These are phyloP conservation scores for Platorchestia sp. DNA, from an alignment of 1,140 invertebrate species.

Conservation along the genomic window DNA sequence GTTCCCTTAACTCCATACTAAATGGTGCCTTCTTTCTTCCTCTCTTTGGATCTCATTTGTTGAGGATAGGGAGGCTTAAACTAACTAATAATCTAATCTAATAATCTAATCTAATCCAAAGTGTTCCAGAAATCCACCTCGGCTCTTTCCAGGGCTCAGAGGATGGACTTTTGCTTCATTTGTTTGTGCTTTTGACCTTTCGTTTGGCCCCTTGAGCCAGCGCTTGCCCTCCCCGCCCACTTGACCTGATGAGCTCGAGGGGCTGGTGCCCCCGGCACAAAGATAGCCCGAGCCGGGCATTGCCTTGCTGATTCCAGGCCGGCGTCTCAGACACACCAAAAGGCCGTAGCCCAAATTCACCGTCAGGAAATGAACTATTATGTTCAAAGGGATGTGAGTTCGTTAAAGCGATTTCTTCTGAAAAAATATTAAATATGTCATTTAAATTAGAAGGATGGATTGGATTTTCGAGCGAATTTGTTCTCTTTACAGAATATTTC, in stretches of 20 bases:
- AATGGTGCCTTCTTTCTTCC: too few relatives aligned
- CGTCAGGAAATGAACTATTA: not conserved
- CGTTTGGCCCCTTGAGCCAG: not conserved
- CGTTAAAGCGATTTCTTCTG: not conserved
- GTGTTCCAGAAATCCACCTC: not conserved
- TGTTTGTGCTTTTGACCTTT: constrained; percentile 34
- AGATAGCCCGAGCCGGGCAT: constrained; percentile 7
- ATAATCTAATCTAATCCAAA: not conserved
- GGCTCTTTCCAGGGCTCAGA: not conserved
- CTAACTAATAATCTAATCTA: too few relatives aligned
- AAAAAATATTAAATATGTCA: not conserved
- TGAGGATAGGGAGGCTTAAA: too few relatives aligned
- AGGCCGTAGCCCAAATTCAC: not conserved
- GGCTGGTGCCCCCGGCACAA: not conserved
- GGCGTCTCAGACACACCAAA: not conserved
- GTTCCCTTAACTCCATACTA: too few relatives aligned
- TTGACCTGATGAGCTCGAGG: constrained; percentile 44
- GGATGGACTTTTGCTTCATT: not conserved
- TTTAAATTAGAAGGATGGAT: not conserved
- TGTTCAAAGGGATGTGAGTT: not conserved
- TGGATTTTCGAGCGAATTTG: not conserved
- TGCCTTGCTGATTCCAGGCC: not conserved
- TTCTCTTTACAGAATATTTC: not conserved
- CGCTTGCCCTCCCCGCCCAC: not conserved
- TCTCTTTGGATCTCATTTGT: too few relatives aligned